These are phyloP conservation scores for Microtus ochrogaster DNA, from an alignment of 2,113 vertebrate genomes.

Conservation along the genomic window DNA sequence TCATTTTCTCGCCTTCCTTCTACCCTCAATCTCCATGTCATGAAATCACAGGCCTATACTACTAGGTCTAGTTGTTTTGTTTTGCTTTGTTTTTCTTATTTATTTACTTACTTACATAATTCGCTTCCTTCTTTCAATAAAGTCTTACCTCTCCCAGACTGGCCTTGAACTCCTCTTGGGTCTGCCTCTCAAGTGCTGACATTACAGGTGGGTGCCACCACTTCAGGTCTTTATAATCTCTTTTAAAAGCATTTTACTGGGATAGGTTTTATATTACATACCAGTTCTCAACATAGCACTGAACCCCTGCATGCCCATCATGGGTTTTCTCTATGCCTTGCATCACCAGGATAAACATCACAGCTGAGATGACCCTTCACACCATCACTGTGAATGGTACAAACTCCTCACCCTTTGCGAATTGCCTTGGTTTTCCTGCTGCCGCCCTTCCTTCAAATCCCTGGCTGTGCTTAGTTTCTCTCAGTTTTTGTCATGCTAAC, in stretches of 20 bases:
- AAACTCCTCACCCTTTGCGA: background rate
- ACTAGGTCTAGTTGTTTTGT: background rate
- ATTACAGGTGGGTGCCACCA: background rate
- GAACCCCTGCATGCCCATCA: accelerated
- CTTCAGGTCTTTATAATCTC: background rate
- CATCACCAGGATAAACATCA: accelerated
- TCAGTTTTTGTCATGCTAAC: background rate
- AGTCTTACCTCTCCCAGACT: background rate
- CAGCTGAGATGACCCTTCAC: accelerated
- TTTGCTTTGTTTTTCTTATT: background rate
- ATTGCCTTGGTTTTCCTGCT: background rate
- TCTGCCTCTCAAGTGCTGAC: background rate
- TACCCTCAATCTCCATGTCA: background rate
- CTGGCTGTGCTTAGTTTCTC: background rate
- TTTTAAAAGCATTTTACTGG: background rate
- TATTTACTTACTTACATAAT: background rate
- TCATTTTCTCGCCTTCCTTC: background rate
- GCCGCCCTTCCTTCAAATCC: background rate
- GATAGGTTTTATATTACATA: background rate
- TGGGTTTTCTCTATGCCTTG: background rate
- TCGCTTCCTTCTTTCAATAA: background rate
- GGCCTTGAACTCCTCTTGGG: background rate
- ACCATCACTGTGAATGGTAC: accelerated
- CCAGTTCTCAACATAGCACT: background rate
- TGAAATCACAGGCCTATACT: background rate